Conservation (phyloP, 2,113 vertebrate genomes). For the Oplegnathus fasciatus region DNA sequence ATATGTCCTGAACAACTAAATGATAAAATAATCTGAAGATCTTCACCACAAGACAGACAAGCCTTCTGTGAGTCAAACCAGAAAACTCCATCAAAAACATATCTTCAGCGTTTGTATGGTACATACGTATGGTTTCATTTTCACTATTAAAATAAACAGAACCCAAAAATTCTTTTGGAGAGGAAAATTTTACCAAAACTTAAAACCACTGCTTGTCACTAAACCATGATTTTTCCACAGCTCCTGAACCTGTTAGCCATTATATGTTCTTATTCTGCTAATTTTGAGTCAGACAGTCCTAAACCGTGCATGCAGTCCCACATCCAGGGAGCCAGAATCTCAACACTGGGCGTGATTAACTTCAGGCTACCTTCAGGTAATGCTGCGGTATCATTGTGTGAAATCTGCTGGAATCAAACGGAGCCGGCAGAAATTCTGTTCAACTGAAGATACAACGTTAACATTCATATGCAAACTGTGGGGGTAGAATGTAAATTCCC, state of each 20-base stretch:
- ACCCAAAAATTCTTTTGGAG: background rate
- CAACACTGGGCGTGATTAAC: slow-evolving; percentile 10
- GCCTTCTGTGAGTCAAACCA: background rate
- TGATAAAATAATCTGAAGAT: background rate
- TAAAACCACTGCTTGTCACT: background rate
- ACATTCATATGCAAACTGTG: slow-evolving; percentile 63
- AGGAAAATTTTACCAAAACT: background rate
- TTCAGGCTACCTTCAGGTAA: slow-evolving; percentile 30
- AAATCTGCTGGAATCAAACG: slow-evolving; percentile 49
- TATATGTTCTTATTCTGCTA: slow-evolving; percentile 8
- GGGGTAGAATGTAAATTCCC: slow-evolving; percentile 59
- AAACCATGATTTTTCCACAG: background rate
- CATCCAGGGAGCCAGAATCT: background rate
- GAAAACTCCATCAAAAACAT: background rate
- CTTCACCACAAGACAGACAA: background rate
- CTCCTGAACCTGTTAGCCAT: slow-evolving; percentile 13
- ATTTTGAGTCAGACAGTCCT: slow-evolving; percentile 7
- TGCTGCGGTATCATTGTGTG: slow-evolving; percentile 23
- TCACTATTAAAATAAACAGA: slow-evolving; percentile 4
- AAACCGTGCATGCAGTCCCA: slow-evolving; percentile 8
- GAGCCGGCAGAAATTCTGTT: slow-evolving; percentile 39
- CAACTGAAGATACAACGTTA: slow-evolving; percentile 44
- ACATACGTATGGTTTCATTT: slow-evolving; percentile 1
- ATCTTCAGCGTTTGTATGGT: background rate
- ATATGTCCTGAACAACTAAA: background rate